A percentile compares a stretch with the other conserved stretches of the same genome.
Evolutionary conservation across 2,888 invertebrate genomes (phyloP).

Genomic region (Apamea monoglypha): DNA sequence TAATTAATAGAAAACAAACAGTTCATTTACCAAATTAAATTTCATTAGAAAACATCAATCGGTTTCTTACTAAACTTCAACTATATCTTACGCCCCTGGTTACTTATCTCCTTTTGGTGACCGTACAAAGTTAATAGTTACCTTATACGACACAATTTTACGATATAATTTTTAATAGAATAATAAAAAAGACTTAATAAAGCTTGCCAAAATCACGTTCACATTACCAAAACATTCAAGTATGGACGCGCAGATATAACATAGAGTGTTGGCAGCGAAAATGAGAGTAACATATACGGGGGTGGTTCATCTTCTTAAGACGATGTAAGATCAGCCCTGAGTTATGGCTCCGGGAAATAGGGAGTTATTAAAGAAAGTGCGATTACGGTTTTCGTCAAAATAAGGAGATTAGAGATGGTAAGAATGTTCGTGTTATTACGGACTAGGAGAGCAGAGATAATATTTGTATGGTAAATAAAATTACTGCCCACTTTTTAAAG

Average conservation of each 20-base stretch:
- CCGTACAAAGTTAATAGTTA: no score
- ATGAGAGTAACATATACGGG: conserved; percentile 80
- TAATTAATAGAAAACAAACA: no score
- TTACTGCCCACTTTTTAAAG: not conserved
- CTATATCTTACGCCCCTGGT: no score
- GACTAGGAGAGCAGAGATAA: not conserved
- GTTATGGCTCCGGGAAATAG: conserved; percentile 79
- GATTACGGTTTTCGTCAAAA: conserved; percentile 54
- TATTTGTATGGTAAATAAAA: not conserved
- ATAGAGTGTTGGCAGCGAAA: conserved; percentile 72
- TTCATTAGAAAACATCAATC: no score
- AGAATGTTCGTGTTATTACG: conserved; percentile 10
- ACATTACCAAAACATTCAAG: conserved; percentile 39
- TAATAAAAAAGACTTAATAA: no score
- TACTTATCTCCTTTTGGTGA: no score
- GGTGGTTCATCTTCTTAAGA: conserved; percentile 85
- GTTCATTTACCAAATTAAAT: no score
- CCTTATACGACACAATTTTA: not conserved
- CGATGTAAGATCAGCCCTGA: conserved; percentile 86
- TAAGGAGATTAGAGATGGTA: conserved; percentile 44
- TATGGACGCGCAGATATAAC: conserved; percentile 77
- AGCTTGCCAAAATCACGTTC: not conserved
- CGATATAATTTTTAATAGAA: not conserved
- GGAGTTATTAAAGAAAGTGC: conserved; percentile 80
- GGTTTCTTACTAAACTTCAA: no score